A percentile compares a stretch with the other conserved stretches of the same genome.
Evolutionary conservation across 2,888 invertebrate species (phyloP).

Genomic region (Caenorhabditis auriculariae): DNA sequence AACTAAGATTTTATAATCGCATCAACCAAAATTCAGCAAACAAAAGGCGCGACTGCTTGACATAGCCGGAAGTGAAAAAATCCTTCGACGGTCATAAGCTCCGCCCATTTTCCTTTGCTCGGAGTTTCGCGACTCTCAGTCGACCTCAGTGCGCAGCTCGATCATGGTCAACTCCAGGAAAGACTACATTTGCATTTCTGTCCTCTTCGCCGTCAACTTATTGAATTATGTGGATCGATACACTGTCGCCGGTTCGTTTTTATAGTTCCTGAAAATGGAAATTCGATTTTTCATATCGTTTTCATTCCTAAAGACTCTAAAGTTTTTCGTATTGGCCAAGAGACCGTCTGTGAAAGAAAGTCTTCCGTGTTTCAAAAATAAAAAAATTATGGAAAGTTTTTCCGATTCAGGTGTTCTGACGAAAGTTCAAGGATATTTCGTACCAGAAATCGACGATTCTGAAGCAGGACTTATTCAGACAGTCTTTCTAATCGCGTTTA

Average conservation of each 20-base stretch:
- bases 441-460: slow-evolving; percentile 76
- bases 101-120: too few relatives aligned
- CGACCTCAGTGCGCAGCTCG: too few relatives aligned
- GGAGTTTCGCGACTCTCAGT: too few relatives aligned
- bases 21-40: too few relatives aligned
- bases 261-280: neutral
- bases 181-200: slow-evolving; percentile 35
- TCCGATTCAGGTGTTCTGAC: slow-evolving; percentile 84
- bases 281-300: too few relatives aligned
- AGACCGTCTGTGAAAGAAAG: neutral
- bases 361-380: neutral
- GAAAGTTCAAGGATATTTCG: slow-evolving; percentile 77
- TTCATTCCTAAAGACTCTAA: neutral
- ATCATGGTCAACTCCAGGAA: slow-evolving; percentile 39
- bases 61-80: too few relatives aligned
- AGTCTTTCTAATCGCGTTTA: slow-evolving; percentile 91
- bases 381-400: slow-evolving; percentile 11
- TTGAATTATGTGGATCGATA: slow-evolving; percentile 99
- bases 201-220: slow-evolving; percentile 83
- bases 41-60: too few relatives aligned
- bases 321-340: neutral
- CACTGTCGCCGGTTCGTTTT: slow-evolving; percentile 81
- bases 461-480: slow-evolving; percentile 88
- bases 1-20: too few relatives aligned
- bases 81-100: too few relatives aligned